These are phyloP conservation scores for Adineta ricciae DNA, from an alignment of 2,888 invertebrate species.

Conservation along the genomic window DNA sequence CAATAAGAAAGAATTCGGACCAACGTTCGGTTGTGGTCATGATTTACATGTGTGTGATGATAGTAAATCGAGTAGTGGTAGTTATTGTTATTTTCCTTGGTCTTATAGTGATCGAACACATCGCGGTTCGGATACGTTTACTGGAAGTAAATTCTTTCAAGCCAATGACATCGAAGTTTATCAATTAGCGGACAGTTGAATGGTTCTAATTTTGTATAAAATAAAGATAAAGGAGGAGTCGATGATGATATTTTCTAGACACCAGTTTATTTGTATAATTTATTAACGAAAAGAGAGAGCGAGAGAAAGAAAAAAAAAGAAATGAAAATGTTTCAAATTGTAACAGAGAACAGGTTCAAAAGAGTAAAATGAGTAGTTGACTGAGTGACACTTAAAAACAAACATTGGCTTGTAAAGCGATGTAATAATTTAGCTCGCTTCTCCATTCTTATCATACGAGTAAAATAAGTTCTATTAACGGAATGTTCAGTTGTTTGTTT, in stretches of 20 bases:
- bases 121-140: background rate
- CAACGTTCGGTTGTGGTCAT: too few relatives aligned
- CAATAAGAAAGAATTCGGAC: too few relatives aligned
- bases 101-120: too few relatives aligned
- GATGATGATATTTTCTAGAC: background rate
- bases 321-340: too few relatives aligned
- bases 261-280: background rate
- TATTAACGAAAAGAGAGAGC: background rate
- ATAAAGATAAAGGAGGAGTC: too few relatives aligned
- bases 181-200: background rate
- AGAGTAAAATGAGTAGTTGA: background rate
- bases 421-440: background rate
- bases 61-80: too few relatives aligned
- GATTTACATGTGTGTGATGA: too few relatives aligned
- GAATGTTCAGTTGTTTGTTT: background rate
- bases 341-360: background rate
- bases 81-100: too few relatives aligned
- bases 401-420: background rate
- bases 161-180: background rate
- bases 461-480: background rate
- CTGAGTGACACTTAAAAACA: background rate
- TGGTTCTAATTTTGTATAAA: too few relatives aligned
- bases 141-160: background rate
- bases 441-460: background rate
- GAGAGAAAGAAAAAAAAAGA: too few relatives aligned